phyloP scores from a whole-genome alignment of 2,888 invertebrate species.

The Hofmannophila pseudospretella region DNA sequence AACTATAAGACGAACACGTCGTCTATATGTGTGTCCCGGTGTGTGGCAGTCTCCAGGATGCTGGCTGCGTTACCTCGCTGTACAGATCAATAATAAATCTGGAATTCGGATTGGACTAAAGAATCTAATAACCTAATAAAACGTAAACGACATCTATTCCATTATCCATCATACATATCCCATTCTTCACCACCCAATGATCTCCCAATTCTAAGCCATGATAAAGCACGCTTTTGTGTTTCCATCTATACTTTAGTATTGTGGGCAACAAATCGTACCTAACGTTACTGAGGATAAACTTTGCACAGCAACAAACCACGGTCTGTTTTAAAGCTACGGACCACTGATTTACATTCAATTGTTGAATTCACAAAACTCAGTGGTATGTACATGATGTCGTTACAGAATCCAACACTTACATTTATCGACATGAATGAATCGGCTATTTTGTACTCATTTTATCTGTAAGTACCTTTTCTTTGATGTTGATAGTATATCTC shows the following conservation, averaged over 20 bases:
- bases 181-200: background rate
- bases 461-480: background rate
- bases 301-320: slow-evolving; percentile 20
- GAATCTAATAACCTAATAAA: no score
- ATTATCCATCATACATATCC: no score
- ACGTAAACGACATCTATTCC: no score
- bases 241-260: slow-evolving; percentile 27
- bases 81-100: no score
- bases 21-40: no score
- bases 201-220: background rate
- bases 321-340: slow-evolving; percentile 21
- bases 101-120: no score
- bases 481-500: background rate
- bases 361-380: slow-evolving; percentile 27
- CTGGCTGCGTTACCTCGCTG: no score
- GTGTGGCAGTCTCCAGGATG: no score
- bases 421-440: slow-evolving; percentile 32
- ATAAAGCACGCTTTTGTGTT: slow-evolving; percentile 17
- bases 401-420: no score
- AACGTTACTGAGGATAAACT: slow-evolving; percentile 29
- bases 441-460: slow-evolving; percentile 10
- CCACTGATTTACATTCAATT: slow-evolving; percentile 41
- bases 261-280: slow-evolving; percentile 31
- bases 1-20: no score
- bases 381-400: slow-evolving; percentile 19